These are phyloP conservation scores for Vespertilio murinus DNA, from an alignment of 2,797 vertebrate genomes.

Conservation along the genomic window DNA sequence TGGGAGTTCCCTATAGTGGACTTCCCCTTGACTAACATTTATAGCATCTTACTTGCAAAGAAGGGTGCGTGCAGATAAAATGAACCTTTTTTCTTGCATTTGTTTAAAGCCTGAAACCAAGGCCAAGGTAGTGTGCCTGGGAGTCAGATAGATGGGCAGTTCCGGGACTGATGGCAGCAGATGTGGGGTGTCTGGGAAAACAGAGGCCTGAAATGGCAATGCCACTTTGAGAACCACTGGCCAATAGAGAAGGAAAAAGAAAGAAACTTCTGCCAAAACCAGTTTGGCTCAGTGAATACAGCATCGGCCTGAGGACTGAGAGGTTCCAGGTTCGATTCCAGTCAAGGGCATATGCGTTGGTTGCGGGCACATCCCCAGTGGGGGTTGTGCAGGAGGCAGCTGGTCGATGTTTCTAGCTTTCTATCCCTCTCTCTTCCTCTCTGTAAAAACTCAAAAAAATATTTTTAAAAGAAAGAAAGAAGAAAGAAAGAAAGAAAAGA, in stretches of 20 bases:
- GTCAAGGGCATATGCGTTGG: too few relatives aligned
- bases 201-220: not conserved
- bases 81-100: not conserved
- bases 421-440: too few relatives aligned
- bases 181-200: not conserved
- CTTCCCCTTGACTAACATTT: not conserved
- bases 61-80: not conserved
- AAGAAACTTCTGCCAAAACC: too few relatives aligned
- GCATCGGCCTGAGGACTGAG: too few relatives aligned
- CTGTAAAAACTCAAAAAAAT: too few relatives aligned
- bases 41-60: not conserved
- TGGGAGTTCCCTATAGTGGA: fast-evolving
- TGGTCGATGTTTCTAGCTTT: too few relatives aligned
- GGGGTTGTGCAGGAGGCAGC: too few relatives aligned
- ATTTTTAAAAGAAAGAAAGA: too few relatives aligned
- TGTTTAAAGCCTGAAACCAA: not conserved
- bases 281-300: too few relatives aligned
- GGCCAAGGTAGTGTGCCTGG: not conserved
- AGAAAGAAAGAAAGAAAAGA: too few relatives aligned
- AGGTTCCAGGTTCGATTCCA: too few relatives aligned
- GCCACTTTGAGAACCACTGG: not conserved
- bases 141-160: not conserved
- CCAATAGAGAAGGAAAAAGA: not conserved
- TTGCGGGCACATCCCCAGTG: too few relatives aligned
- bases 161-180: not conserved